A percentile compares a stretch with the other conserved stretches of the same genome.
Evolutionary conservation across 2,113 vertebrate genomes (phyloP).

Genomic region (Etia nguti): DNA sequence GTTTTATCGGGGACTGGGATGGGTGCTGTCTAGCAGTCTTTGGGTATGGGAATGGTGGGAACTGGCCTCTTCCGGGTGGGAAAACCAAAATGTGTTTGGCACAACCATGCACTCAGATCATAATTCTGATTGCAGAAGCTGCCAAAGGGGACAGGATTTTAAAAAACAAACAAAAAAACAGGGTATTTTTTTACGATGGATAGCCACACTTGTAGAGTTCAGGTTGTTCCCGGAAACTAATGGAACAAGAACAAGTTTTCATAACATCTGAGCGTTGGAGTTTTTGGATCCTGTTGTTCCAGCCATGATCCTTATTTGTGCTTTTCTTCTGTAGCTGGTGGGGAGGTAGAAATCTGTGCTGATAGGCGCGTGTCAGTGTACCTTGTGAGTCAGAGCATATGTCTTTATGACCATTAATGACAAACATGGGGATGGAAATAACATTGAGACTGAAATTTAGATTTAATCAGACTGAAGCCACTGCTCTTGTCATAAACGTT

Average conservation of each 20-base stretch:
- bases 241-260: slow-evolving; percentile 13
- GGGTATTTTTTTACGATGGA: neutral
- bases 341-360: neutral
- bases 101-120: neutral
- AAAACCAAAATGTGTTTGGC: neutral
- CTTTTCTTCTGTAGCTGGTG: neutral
- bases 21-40: neutral
- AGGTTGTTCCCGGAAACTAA: no score
- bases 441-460: neutral
- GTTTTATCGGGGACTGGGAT: accelerated
- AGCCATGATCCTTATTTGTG: neutral
- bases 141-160: neutral
- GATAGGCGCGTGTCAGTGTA: neutral
- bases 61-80: neutral
- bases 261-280: neutral
- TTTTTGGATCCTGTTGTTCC: neutral
- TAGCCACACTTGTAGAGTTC: neutral
- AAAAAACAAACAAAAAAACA: neutral
- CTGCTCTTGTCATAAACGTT: neutral
- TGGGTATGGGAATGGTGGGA: neutral
- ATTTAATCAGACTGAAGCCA: neutral
- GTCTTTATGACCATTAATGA: neutral
- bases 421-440: neutral
- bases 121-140: neutral
- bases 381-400: neutral